phyloP scores from a whole-genome alignment of 2,797 vertebrate species.

The Malacoraja senta region DNA sequence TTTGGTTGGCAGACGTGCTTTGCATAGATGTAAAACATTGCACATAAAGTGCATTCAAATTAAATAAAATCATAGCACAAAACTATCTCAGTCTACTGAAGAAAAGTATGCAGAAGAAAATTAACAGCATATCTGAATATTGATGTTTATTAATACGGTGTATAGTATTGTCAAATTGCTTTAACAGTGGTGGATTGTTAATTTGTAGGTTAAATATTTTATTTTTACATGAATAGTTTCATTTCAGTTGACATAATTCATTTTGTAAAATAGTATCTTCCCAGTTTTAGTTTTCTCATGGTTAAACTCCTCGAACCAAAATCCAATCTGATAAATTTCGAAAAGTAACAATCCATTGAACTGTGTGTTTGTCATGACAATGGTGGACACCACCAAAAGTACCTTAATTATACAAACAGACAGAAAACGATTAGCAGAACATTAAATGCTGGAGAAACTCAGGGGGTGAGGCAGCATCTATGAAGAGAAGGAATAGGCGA shows the following conservation, averaged over 20 bases:
- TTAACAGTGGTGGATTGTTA: not conserved
- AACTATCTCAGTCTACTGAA: too few species aligned
- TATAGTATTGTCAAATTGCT: too few species aligned
- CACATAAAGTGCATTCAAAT: not conserved
- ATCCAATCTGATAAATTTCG: not conserved
- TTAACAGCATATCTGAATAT: too few species aligned
- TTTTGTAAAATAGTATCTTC: not conserved
- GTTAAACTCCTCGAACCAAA: too few species aligned
- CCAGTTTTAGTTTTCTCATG: not conserved
- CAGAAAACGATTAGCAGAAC: not conserved
- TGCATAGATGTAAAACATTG: slow-evolving; percentile 10
- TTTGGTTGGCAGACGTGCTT: not conserved
- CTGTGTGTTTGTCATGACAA: not conserved
- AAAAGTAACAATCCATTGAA: not conserved
- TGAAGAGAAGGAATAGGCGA: too few species aligned
- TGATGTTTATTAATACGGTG: too few species aligned
- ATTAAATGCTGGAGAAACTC: too few species aligned
- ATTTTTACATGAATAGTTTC: not conserved
- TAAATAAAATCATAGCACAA: not conserved
- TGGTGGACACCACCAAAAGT: not conserved
- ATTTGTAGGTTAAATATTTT: not conserved
- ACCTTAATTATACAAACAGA: not conserved
- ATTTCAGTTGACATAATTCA: not conserved
- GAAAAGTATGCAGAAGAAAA: too few species aligned
- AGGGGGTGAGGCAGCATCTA: too few species aligned